phyloP scores from a whole-genome alignment of 2,888 invertebrate species.

The Pammene fasciana region DNA sequence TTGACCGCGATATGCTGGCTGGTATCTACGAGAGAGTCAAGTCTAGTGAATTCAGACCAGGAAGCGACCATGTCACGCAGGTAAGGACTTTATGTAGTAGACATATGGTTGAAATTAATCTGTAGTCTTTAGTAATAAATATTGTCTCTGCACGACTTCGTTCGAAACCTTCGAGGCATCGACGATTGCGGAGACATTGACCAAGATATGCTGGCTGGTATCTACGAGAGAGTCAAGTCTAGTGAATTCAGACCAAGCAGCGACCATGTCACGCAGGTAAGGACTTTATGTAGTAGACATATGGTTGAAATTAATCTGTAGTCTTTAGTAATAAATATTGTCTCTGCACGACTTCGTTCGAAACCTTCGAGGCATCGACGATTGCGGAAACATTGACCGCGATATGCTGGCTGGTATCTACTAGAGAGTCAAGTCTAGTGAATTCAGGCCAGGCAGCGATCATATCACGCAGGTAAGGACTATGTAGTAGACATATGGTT shows the following conservation, averaged over 20 bases:
- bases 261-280: constrained; percentile 92
- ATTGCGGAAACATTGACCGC: constrained; percentile 96
- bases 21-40: constrained; percentile 98
- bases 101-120: background rate
- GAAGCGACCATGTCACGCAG: constrained; percentile 95
- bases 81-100: constrained; percentile 50
- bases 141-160: constrained; percentile 99
- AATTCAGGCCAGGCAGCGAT: constrained; percentile 98
- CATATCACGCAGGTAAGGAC: constrained; percentile 88
- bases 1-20: constrained; percentile 94
- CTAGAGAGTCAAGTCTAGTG: constrained; percentile 96
- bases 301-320: background rate
- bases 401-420: constrained; percentile 97
- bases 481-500: background rate
- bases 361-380: constrained; percentile 97
- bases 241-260: constrained; percentile 98
- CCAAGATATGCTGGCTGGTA: constrained; percentile 94
- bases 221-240: constrained; percentile 97
- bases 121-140: constrained; percentile 62
- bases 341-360: constrained; percentile 97
- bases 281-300: background rate
- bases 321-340: constrained; percentile 88
- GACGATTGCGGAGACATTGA: constrained; percentile 98
- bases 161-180: constrained; percentile 96
- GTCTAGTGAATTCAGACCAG: constrained; percentile 96